A percentile compares a stretch with the other conserved stretches of the same genome.
Evolutionary conservation across 2,797 vertebrate species (phyloP).

Genomic region (Pangasius krempfi): DNA sequence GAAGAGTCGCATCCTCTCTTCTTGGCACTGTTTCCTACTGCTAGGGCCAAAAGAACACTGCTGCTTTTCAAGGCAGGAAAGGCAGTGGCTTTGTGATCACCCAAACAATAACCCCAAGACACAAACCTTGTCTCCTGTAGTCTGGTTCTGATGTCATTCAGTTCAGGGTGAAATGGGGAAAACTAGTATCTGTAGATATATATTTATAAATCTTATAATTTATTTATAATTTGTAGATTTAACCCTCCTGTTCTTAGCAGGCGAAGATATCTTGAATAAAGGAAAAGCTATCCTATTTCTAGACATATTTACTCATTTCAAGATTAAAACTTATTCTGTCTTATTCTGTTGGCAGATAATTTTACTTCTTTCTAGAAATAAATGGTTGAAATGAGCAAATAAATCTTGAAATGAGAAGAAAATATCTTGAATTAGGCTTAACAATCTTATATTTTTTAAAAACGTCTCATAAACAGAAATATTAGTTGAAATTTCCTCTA

Average conservation of each 20-base stretch:
- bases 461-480: background rate
- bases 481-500: background rate
- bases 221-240: background rate
- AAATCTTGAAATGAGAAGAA: background rate
- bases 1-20: conserved; percentile 27
- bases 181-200: background rate
- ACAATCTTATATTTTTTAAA: background rate
- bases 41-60: conserved; percentile 47
- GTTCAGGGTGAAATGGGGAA: background rate
- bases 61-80: conserved; percentile 51
- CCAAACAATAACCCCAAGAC: conserved; percentile 40
- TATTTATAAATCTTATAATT: too few relatives aligned
- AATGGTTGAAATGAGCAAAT: background rate
- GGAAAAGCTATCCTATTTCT: background rate
- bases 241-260: background rate
- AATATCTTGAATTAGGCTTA: background rate
- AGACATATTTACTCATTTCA: background rate
- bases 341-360: background rate
- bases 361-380: background rate
- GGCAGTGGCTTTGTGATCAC: conserved; percentile 38
- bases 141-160: conserved; percentile 19
- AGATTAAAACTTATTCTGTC: too few relatives aligned
- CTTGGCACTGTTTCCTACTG: conserved; percentile 46
- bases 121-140: background rate
- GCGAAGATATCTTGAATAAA: background rate